phyloP scores from a whole-genome alignment of 2,113 vertebrate species.

The Gracilinanus agilis region DNA sequence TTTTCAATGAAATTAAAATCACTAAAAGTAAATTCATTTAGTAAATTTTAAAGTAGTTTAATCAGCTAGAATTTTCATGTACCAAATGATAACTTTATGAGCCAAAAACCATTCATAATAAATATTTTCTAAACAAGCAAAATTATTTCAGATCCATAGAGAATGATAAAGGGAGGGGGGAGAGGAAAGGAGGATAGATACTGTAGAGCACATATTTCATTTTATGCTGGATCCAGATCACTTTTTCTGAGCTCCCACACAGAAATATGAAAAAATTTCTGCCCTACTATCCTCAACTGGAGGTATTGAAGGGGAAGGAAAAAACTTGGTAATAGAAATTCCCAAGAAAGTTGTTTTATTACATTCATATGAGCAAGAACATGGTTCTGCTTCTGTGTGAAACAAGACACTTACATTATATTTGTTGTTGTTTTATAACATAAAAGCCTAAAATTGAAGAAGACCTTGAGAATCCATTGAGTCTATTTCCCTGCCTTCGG shows the following conservation, averaged over 20 bases:
- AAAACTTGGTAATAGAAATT: constrained; percentile 20
- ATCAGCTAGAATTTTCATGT: not conserved
- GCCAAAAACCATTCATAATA: not conserved
- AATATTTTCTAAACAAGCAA: not conserved
- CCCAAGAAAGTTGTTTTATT: constrained; percentile 39
- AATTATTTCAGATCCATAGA: not conserved
- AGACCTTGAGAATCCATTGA: constrained; percentile 28
- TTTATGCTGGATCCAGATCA: not conserved
- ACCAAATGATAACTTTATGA: not conserved
- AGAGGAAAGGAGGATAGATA: not conserved
- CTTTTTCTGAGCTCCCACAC: not conserved
- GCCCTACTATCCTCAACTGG: not conserved
- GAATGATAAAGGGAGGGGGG: not conserved
- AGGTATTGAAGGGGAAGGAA: not conserved
- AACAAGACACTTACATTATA: not conserved
- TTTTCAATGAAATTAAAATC: not conserved
- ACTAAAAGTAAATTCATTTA: not conserved
- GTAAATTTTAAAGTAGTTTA: not conserved
- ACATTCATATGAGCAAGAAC: constrained; percentile 29
- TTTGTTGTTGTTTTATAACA: constrained; percentile 42
- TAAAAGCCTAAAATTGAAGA: constrained; percentile 30
- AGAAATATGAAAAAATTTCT: not conserved
- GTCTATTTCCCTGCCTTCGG: constrained; percentile 21
- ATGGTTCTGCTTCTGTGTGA: constrained; percentile 26
- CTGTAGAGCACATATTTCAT: not conserved